phyloP scores from a whole-genome alignment of 1,140 invertebrate species.

The Drosophila virilis region DNA sequence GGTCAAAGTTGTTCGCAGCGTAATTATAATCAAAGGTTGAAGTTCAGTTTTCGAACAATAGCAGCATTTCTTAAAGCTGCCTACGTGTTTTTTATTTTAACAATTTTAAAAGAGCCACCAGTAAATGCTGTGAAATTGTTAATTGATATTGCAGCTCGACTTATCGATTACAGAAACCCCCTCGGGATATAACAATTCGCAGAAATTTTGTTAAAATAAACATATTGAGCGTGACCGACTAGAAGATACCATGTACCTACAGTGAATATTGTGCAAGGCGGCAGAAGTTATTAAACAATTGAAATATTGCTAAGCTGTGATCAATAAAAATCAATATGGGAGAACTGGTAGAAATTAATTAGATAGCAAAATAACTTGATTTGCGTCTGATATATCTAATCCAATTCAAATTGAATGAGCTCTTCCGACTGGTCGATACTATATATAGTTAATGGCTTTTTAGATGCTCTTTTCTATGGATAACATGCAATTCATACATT shows the following conservation, averaged over 20 bases:
- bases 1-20: conserved; percentile 18
- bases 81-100: not conserved
- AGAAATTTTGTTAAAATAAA: not conserved
- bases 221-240: not conserved
- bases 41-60: not conserved
- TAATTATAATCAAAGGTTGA: conserved; percentile 20
- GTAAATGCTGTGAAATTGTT: not conserved
- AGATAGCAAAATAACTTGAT: too few relatives aligned
- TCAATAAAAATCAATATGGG: too few relatives aligned
- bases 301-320: not conserved
- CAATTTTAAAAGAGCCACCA: not conserved
- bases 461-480: too few relatives aligned
- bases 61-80: not conserved
- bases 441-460: too few relatives aligned
- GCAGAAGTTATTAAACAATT: not conserved
- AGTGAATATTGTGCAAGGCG: too few relatives aligned
- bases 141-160: not conserved
- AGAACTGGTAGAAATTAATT: too few relatives aligned
- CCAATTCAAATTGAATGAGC: too few relatives aligned
- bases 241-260: not conserved
- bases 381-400: too few relatives aligned
- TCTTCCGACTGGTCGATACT: too few relatives aligned
- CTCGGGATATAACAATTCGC: not conserved
- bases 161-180: not conserved
- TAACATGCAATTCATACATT: too few relatives aligned